Evolutionary conservation across 2,888 invertebrate species (phyloP).

Genomic region (Sarcophaga caerulescens): DNA sequence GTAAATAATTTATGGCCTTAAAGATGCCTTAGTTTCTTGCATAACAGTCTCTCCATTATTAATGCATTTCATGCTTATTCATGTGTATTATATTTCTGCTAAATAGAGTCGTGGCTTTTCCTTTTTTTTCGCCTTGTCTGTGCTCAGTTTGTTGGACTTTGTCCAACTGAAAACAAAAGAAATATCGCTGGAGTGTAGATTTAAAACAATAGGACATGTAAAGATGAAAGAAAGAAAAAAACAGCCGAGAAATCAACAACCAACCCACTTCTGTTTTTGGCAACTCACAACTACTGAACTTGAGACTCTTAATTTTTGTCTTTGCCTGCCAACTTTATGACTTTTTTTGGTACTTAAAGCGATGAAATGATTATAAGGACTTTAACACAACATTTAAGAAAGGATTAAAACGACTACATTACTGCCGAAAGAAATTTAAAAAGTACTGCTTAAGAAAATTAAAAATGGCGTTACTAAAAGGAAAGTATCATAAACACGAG

Average conservation of each 20-base stretch:
- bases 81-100: constrained; percentile 42
- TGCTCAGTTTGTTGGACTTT: constrained; percentile 65
- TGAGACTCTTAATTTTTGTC: constrained; percentile 50
- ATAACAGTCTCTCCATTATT: constrained; percentile 44
- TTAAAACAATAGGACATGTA: constrained; percentile 43
- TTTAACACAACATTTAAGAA: constrained; percentile 23
- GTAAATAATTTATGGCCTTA: constrained; percentile 25
- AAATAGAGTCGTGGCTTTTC: constrained; percentile 53
- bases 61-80: constrained; percentile 48
- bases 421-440: neutral
- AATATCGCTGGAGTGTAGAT: constrained; percentile 4
- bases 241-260: neutral
- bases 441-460: neutral
- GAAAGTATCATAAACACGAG: too few species aligned
- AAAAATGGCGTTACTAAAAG: neutral
- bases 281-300: constrained; percentile 64
- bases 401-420: constrained; percentile 9
- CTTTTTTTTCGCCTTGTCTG: constrained; percentile 36
- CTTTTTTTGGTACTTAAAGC: constrained; percentile 9
- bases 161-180: constrained; percentile 59
- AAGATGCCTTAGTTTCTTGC: constrained; percentile 1
- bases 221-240: neutral
- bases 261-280: constrained; percentile 63
- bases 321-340: constrained; percentile 9
- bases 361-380: constrained; percentile 21